Base-by-base conservation (phyloP, 2,888 invertebrate genomes). In the Scaptodrosophila latifasciaeformis region DNA sequence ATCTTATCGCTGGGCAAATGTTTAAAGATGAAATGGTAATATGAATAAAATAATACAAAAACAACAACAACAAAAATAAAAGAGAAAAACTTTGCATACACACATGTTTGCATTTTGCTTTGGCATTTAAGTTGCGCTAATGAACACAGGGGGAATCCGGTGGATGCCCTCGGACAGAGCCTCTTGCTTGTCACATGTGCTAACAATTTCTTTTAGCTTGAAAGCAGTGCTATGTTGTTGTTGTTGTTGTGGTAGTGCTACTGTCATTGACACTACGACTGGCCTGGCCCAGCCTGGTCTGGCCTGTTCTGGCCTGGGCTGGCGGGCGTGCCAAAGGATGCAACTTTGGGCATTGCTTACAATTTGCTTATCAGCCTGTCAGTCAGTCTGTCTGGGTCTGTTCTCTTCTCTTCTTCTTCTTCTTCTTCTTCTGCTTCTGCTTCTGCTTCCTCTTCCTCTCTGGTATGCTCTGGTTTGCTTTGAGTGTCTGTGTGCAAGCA, bases 201-300 rank as follows among this genome's bases (percentile, higher is more conserved):
- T 31, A 31, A 31, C 31, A 31, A 31, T 31, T 31, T 10, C 6
- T 10, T 3, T n/a, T 3, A 31, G n/a, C 31, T n/a, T 21, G 19
- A 17, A n/a, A n/a, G 12, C 34, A 34, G 34, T 34, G 34, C 7
- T 4, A 35, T 27, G 3, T 27, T 1, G 5, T 9, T n/a, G 10
- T 1, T 40, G 40, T 2, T 34, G 7, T 9, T 13, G 7, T 12
- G 5, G 10, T 13, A 31, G 50, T n/a, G 18, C 43, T 51, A 46
- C 51, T 70, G 70, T 70, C 67, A 74, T 67, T 74, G 75, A 74
- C 69, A 69, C 70, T 51, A 43, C 15, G 18, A 15, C 19, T 45
- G 9, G n/a, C n/a, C n/a, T n/a, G n/a, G n/a, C n/a, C n/a, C n/a
- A n/a, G n/a, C n/a, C n/a, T n/a, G 12, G 43, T 31, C 31, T 45